Base-by-base conservation (phyloP, 2,888 invertebrate species). In the Nemapogon koenigi region DNA sequence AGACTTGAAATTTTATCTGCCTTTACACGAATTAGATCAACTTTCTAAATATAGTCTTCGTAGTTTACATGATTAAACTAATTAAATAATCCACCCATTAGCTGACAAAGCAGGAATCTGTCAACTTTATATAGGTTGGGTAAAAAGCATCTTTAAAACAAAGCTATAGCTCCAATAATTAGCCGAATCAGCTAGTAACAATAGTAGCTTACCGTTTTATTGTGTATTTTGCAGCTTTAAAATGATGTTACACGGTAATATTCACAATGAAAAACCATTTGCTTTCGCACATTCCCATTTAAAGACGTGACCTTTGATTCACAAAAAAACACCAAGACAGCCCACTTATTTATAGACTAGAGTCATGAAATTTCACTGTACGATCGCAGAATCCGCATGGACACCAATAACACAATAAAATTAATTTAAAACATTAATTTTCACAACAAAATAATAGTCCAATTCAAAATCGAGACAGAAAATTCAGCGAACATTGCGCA, bases 381-480 rank as follows among this genome's bases (percentile, higher is more conserved):
- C n/a, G n/a, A n/a, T n/a, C n/a, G n/a, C n/a, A n/a, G n/a, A n/a
- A n/a, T n/a, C 17, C 31, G 6, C 18, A 8, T 11, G 13, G 11
- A 37, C 11, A 13, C 46, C 43, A 48, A 32, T 35, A 49, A 43
- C 49, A 55, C 51, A 46, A 45, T 46, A 43, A 49, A 46, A 31
- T 4, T 43, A 53, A 55, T 57, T 60, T 49, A 47, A 47, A 49
- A 48, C 43, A 49, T 48, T 57, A 52, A 57, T 63, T 57, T 51
- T 52, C 50, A 45, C 51, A 49, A 52, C 57, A 59, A 57, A 59
- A 53, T 61, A 60, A 65, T 62, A 57, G 64, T 73, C 33, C n/a
- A n/a, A n/a, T 70, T 66, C 55, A 67, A 72, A 71, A 68, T 64
- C 65, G 62, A 67, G 4, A 62, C 57, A 53, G 59, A 69, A 70